Conservation (phyloP, 2,113 vertebrate species). For the Chaenocephalus aceratus region DNA sequence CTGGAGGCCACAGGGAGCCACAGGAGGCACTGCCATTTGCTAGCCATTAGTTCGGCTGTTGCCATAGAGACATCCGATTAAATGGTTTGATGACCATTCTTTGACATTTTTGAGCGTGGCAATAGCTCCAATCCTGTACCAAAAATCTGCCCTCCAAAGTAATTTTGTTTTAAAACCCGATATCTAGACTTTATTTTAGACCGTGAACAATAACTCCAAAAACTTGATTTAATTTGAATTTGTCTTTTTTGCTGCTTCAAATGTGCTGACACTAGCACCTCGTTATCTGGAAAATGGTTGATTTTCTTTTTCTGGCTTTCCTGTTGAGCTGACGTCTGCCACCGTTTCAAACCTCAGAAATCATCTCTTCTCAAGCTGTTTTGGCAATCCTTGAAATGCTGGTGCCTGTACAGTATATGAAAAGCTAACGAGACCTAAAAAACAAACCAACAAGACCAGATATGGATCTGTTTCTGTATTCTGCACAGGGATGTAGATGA, state of each 20-base stretch:
- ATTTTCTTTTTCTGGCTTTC: constrained; percentile 10
- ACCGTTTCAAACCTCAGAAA: constrained; percentile 24
- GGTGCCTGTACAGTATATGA: constrained; percentile 10
- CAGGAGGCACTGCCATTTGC: too few species aligned
- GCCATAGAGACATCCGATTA: too few species aligned
- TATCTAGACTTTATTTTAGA: background rate
- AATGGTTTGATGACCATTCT: too few species aligned
- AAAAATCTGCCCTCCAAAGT: background rate
- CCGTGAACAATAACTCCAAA: background rate
- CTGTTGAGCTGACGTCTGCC: constrained; percentile 10
- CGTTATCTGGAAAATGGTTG: constrained; percentile 26
- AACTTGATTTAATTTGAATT: background rate
- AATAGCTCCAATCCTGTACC: too few species aligned
- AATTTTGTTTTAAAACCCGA: background rate
- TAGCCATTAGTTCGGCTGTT: too few species aligned
- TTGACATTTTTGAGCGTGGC: too few species aligned
- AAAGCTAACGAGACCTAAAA: constrained; percentile 31
- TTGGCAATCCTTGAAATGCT: background rate
- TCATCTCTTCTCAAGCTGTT: background rate
- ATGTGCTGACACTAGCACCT: constrained; percentile 3
- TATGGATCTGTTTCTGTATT: background rate
- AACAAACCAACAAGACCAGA: constrained; percentile 21
- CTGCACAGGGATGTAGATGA: background rate
- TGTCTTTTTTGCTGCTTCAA: background rate
- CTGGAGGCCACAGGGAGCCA: too few species aligned